A percentile compares a stretch with the other conserved stretches of the same genome.
phyloP scores from a whole-genome alignment of 2,113 vertebrate genomes.

The Oncorhynchus keta region DNA sequence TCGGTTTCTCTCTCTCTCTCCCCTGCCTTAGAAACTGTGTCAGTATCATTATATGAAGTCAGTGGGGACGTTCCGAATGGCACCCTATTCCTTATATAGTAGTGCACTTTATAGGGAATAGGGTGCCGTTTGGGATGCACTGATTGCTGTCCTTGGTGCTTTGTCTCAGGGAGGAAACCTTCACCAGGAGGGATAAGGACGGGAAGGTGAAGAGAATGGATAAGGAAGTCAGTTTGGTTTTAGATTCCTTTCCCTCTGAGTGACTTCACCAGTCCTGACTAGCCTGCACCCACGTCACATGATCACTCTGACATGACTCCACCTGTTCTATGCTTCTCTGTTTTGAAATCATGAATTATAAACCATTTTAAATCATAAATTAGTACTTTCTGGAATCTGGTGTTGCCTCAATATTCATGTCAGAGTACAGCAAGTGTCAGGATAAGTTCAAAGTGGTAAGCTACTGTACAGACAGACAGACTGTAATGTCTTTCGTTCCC shows the following conservation, averaged over 20 bases:
- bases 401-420: no score
- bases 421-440: no score
- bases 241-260: neutral
- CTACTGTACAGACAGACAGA: no score
- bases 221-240: neutral
- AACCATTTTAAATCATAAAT: no score
- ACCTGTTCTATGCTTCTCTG: neutral
- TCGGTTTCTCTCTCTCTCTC: no score
- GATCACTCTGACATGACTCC: neutral
- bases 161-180: constrained; percentile 30
- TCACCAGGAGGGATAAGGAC: constrained; percentile 20
- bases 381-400: no score
- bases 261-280: neutral
- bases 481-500: no score
- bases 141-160: constrained; percentile 24
- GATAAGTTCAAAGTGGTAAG: no score
- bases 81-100: no score
- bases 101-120: no score
- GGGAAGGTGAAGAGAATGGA: neutral
- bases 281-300: no score
- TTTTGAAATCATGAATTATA: neutral
- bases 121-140: no score
- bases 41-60: constrained; percentile 48
- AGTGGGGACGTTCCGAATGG: neutral
- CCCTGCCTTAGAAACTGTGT: constrained; percentile 64